phyloP scores from a whole-genome alignment of 2,888 invertebrate species.

The Orchesella flavescens region DNA sequence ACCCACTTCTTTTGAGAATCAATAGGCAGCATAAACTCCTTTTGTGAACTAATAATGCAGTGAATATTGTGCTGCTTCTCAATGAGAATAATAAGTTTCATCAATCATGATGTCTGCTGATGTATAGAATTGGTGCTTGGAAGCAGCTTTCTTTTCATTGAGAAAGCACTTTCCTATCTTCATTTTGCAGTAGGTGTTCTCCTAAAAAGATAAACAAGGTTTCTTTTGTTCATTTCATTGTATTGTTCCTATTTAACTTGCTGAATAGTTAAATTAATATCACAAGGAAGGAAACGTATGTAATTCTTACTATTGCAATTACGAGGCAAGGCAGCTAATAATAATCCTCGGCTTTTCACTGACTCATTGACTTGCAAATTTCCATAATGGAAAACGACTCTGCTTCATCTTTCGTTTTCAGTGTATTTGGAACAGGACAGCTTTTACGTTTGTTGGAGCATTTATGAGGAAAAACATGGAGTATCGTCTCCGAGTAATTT shows the following conservation, averaged over 20 bases:
- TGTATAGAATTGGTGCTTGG: too few relatives aligned
- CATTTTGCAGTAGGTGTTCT: background rate
- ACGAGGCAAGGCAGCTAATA: constrained; percentile 65
- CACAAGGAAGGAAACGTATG: constrained; percentile 51
- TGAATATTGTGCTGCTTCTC: too few relatives aligned
- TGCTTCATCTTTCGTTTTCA: constrained; percentile 44
- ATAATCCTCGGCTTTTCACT: constrained; percentile 68
- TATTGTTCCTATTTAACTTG: background rate
- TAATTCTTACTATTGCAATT: constrained; percentile 64
- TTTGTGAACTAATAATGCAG: too few relatives aligned
- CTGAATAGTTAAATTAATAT: constrained; percentile 59
- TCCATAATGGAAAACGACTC: constrained; percentile 68
- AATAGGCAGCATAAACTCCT: too few relatives aligned
- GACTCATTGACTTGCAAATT: constrained; percentile 71
- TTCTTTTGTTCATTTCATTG: background rate
- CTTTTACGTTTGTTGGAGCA: constrained; percentile 48
- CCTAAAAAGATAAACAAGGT: background rate
- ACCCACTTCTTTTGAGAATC: too few relatives aligned
- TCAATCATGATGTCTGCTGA: too few relatives aligned
- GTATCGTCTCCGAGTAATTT: constrained; percentile 56
- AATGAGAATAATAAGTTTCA: too few relatives aligned
- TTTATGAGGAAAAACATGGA: constrained; percentile 51
- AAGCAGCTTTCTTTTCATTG: constrained; percentile 31
- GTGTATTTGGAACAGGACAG: constrained; percentile 36
- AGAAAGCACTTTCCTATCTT: background rate